Evolutionary conservation across 1,140 invertebrate genomes (phyloP).

Genomic region (Solenopsis invicta): DNA sequence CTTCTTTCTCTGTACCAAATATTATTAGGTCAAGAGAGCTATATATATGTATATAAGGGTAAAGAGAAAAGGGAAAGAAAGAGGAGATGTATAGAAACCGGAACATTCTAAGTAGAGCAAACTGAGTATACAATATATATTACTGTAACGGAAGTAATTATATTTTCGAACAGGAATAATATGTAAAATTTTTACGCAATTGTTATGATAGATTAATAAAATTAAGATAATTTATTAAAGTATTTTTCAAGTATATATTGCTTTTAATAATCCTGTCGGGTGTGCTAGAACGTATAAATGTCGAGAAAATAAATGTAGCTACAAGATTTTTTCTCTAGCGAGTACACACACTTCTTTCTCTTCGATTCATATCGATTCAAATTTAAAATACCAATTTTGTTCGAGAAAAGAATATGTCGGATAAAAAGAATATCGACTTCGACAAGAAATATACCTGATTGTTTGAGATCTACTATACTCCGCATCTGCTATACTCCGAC

Average conservation of each 20-base stretch:
- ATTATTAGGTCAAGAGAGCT: slow-evolving; percentile 24
- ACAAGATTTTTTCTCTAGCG: not conserved
- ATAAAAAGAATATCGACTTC: not conserved
- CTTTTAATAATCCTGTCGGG: not conserved
- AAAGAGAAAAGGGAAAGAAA: not conserved
- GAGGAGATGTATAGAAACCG: not conserved
- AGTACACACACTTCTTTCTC: not conserved
- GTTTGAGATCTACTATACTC: not conserved
- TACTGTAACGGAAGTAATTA: slow-evolving; percentile 14
- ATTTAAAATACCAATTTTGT: not conserved
- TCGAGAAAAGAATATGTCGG: not conserved
- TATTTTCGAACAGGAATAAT: not conserved
- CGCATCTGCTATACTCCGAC: not conserved
- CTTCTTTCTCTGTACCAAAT: not conserved
- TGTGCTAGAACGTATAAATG: not conserved
- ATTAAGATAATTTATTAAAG: not conserved
- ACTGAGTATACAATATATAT: not conserved
- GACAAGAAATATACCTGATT: slow-evolving; percentile 9
- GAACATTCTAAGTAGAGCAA: not conserved
- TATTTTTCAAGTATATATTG: not conserved
- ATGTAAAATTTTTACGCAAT: slow-evolving; percentile 3
- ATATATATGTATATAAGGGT: not conserved
- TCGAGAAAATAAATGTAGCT: not conserved
- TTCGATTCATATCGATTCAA: not conserved
- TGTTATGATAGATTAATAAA: not conserved